A percentile compares a stretch with the other conserved stretches of the same genome.
phyloP scores from a whole-genome alignment of 2,797 vertebrate genomes.

The Rhincodon typus region DNA sequence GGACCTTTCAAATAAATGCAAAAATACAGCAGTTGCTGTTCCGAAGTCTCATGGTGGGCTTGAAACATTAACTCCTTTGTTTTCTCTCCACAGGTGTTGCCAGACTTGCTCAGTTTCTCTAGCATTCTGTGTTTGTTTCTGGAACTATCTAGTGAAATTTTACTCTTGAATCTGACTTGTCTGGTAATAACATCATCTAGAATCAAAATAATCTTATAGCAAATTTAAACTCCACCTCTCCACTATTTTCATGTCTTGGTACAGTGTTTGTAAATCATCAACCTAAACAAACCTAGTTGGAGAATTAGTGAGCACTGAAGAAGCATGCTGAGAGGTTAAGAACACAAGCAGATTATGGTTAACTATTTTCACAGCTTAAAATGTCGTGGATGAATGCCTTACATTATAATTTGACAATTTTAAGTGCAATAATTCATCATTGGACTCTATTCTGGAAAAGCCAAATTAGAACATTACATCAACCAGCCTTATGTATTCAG shows the following conservation, averaged over 20 bases:
- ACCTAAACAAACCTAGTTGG: neutral
- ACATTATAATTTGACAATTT: neutral
- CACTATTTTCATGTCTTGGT: too few species aligned
- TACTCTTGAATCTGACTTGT: too few species aligned
- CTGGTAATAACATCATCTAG: too few species aligned
- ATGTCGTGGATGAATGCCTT: neutral
- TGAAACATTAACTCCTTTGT: too few species aligned
- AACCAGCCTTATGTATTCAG: neutral
- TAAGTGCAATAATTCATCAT: neutral
- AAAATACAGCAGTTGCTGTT: too few species aligned
- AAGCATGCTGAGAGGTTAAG: neutral
- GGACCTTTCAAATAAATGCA: too few species aligned
- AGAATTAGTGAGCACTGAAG: neutral
- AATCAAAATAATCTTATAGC: neutral
- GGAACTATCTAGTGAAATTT: too few species aligned
- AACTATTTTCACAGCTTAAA: neutral
- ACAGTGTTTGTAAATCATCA: too few species aligned
- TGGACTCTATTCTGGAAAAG: neutral
- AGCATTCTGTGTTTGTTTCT: too few species aligned
- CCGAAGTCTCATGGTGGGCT: too few species aligned
- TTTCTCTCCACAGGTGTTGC: too few species aligned
- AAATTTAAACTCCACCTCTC: neutral
- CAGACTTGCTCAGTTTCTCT: too few species aligned
- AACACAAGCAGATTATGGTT: neutral
- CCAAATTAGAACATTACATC: neutral